Evolutionary conservation across 2,113 vertebrate genomes (phyloP).

Genomic region (Pollimyrus isidori): DNA sequence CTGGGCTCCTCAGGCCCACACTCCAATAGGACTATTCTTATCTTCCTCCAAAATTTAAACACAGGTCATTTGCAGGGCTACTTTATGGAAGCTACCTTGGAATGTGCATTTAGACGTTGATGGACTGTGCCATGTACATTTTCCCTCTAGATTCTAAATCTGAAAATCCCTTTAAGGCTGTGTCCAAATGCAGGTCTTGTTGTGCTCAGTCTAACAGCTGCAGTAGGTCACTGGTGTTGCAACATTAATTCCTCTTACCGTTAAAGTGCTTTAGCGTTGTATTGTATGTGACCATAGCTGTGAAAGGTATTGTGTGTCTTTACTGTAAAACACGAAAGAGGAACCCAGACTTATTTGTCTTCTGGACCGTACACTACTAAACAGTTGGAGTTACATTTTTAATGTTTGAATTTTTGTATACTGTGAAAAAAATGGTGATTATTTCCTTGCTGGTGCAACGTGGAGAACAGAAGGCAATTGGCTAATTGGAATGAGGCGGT

Average conservation of each 20-base stretch:
- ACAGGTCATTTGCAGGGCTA: neutral
- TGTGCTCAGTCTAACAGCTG: neutral
- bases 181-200: neutral
- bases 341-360: neutral
- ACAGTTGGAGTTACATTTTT: neutral
- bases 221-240: neutral
- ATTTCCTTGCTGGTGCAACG: neutral
- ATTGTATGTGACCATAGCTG: neutral
- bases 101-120: neutral
- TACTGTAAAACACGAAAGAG: neutral
- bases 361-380: neutral
- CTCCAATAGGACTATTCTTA: neutral
- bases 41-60: slow-evolving; percentile 14
- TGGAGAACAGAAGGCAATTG: slow-evolving; percentile 29
- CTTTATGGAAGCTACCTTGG: neutral
- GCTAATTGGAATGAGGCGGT: slow-evolving; percentile 53
- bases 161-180: neutral
- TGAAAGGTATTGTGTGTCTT: neutral
- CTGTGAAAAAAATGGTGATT: neutral
- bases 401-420: neutral
- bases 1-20: neutral
- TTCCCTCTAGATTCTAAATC: slow-evolving; percentile 2
- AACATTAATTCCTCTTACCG: neutral
- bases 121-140: neutral
- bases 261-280: neutral